These are phyloP conservation scores for Drosophila niveifrons DNA, from an alignment of 2,888 invertebrate genomes.

Conservation along the genomic window DNA sequence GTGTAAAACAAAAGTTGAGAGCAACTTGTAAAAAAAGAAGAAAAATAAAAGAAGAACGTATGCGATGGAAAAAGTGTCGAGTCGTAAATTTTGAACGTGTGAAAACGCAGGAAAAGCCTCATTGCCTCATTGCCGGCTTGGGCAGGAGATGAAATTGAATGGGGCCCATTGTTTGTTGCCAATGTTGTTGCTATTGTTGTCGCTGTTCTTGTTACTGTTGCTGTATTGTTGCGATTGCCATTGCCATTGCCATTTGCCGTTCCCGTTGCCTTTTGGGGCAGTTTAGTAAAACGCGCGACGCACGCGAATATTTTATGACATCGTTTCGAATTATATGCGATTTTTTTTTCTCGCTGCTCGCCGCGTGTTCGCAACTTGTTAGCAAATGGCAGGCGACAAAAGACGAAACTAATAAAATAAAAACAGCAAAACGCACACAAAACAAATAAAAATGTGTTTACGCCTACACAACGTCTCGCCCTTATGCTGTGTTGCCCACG, in stretches of 20 bases:
- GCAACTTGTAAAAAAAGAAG: constrained; percentile 28
- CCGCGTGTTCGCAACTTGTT: constrained; percentile 70
- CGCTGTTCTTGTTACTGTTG: constrained; percentile 26
- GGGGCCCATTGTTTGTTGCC: constrained; percentile 46
- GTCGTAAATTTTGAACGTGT: constrained; percentile 79
- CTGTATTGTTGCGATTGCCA: constrained; percentile 18
- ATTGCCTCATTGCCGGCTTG: constrained; percentile 72
- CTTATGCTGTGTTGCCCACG: neutral
- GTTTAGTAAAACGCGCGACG: constrained; percentile 66
- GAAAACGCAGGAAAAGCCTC: constrained; percentile 77
- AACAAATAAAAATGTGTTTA: constrained; percentile 75
- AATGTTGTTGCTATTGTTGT: constrained; percentile 28
- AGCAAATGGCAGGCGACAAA: constrained; percentile 70
- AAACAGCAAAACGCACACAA: constrained; percentile 57
- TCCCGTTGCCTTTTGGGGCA: constrained; percentile 61
- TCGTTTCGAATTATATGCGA: constrained; percentile 74
- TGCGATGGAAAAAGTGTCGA: constrained; percentile 39
- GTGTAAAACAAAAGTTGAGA: constrained; percentile 38
- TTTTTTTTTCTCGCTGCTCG: constrained; percentile 41
- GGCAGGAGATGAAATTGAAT: constrained; percentile 68
- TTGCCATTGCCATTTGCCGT: constrained; percentile 45
- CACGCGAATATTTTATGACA: constrained; percentile 81
- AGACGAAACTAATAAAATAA: constrained; percentile 63
- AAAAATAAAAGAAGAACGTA: constrained; percentile 6
- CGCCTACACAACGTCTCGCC: constrained; percentile 58